phyloP scores from a whole-genome alignment of 2,888 invertebrate genomes.

The Bimastos eiseni region DNA sequence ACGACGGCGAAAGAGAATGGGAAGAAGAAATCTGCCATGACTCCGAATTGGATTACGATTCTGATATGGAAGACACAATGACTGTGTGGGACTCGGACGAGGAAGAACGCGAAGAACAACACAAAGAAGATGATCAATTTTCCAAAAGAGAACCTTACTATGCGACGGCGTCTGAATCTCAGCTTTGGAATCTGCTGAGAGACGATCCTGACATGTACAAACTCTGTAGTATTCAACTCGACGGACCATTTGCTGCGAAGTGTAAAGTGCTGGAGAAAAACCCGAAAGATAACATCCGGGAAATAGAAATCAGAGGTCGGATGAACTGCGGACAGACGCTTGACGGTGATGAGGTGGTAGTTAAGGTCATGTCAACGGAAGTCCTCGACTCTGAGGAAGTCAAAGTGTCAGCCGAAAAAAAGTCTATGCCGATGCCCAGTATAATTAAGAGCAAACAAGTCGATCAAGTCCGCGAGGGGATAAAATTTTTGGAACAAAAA shows the following conservation, averaged over 20 bases:
- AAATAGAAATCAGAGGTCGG: slow-evolving; percentile 62
- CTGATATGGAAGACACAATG: slow-evolving; percentile 18
- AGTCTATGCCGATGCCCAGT: not conserved
- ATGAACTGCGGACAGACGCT: slow-evolving; percentile 39
- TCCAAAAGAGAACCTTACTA: not conserved
- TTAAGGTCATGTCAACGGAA: slow-evolving; percentile 30
- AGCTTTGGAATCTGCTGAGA: slow-evolving; percentile 8
- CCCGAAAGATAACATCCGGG: slow-evolving; percentile 32
- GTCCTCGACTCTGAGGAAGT: slow-evolving; percentile 19
- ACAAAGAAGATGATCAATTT: not conserved
- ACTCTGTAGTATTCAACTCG: not conserved
- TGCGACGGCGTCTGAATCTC: not conserved
- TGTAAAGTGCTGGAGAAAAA: slow-evolving; percentile 9
- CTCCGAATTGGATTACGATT: slow-evolving; percentile 8
- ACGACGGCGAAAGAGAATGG: not conserved
- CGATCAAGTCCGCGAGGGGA: not conserved
- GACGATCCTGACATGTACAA: slow-evolving; percentile 8
- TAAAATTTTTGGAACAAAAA: not conserved
- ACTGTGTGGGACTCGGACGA: slow-evolving; percentile 29
- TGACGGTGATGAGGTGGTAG: slow-evolving; percentile 38
- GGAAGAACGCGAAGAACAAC: slow-evolving; percentile 4
- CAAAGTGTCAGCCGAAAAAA: not conserved
- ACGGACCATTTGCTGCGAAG: slow-evolving; percentile 23
- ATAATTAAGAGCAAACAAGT: too few relatives aligned
- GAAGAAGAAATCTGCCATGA: not conserved